Evolutionary conservation across 64 coral and sea anemone genomes (phyloP), one percentile per base, ranked within the genome.

Genomic region (Dendronephthya gigantea): DNA sequence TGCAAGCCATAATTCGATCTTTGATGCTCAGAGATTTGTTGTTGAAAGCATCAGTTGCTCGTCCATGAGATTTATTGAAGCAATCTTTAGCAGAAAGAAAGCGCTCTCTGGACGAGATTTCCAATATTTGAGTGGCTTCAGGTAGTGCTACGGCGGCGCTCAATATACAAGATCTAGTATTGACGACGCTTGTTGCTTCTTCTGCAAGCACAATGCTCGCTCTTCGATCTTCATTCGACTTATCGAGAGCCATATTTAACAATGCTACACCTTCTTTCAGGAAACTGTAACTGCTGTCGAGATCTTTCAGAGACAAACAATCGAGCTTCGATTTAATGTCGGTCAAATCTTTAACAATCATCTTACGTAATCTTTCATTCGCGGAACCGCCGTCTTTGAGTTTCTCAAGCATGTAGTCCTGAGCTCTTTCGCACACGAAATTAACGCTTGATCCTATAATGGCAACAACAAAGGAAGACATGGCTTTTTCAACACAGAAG

Each of bases 1-100:
- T 62, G 55, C 55, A 62, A 62, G 55, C 55, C 55, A 62, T 62
- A 27, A 62, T 62, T 62, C 55, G 55, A 62, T 62, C 55, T n/a
- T 62, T 22, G 55, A 19, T 62, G 55, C 2, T 0, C 19, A 62
- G 55, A 27, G 17, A 4, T 62, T n/a, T 27, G 25, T 62, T 62
- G 55, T 22, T 62, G 55, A 62, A 62, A 62, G 55, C 17, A n/a
- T 27, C 16, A 1, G 55, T 62, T 13, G 55, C 55, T 62, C 6
- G 6, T 4, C 25, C 55, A n/a, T 23, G 55, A 62, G 55, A 62
- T 62, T 7, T 0, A 23, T 62, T 62, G 55, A 62, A 62, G 25
- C 55, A n/a, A 62, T 62, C 55, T 62, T 62, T 62, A 27, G 55
- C 55, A 27, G 55, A 15, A 62, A 62, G 12, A 4, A 62, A 62